Conservation (phyloP, 2,797 vertebrate species). For the Sebastes glaucus region DNA sequence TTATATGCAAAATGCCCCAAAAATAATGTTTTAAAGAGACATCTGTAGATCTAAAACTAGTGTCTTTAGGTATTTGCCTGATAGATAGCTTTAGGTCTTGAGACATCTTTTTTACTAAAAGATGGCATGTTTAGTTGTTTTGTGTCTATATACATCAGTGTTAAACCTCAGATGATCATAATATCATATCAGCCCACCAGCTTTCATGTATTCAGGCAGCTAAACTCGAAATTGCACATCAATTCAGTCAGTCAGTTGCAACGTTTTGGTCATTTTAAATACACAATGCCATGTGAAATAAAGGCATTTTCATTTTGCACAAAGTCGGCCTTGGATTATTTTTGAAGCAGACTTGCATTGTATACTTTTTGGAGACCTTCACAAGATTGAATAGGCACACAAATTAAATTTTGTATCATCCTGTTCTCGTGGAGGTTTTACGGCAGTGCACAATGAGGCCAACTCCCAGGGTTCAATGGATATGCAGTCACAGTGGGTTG, state of each 20-base stretch:
- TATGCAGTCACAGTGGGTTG: conserved; percentile 8
- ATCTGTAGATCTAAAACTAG: not conserved
- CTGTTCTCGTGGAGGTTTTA: not conserved
- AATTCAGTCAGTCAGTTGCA: too few species aligned
- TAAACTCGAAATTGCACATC: not conserved
- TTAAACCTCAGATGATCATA: not conserved
- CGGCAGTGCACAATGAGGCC: not conserved
- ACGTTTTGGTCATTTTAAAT: too few species aligned
- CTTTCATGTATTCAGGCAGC: not conserved
- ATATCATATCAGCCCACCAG: not conserved
- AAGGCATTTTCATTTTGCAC: not conserved
- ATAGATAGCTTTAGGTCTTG: not conserved
- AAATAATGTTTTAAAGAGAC: not conserved
- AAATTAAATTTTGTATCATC: not conserved
- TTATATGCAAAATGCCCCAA: too few species aligned
- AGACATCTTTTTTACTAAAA: not conserved
- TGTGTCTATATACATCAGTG: not conserved
- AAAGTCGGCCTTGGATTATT: not conserved
- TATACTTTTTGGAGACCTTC: too few species aligned
- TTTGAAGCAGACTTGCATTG: not conserved
- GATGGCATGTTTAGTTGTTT: not conserved
- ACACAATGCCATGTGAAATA: not conserved
- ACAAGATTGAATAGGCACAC: too few species aligned
- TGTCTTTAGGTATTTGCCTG: not conserved
- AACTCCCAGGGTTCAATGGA: not conserved